Percentiles rank a stretch among this genome's conserved stretches.
These are phyloP conservation scores for Cephalotes varians DNA, from an alignment of 2,888 invertebrate genomes.

Conservation along the genomic window DNA sequence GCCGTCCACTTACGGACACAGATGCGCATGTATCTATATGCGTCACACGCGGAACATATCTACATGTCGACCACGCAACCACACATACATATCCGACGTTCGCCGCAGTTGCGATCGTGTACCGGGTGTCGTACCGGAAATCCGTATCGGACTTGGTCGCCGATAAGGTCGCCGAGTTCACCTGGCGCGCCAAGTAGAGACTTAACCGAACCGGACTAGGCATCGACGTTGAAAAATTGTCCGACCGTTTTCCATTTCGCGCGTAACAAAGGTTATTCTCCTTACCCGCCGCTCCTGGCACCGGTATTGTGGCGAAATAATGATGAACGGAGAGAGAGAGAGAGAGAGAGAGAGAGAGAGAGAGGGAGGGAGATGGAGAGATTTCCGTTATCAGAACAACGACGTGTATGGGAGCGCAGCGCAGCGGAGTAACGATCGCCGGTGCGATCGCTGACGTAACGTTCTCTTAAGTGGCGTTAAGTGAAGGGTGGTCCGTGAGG, in stretches of 20 bases:
- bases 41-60: not conserved
- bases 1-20: not conserved
- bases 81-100: not conserved
- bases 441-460: constrained; percentile 53
- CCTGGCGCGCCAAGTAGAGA: constrained; percentile 16
- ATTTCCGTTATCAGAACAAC: constrained; percentile 57
- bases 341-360: not conserved
- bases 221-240: constrained; percentile 63
- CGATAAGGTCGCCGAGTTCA: constrained; percentile 54
- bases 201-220: constrained; percentile 53
- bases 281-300: constrained; percentile 22
- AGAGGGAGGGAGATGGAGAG: constrained; percentile 21
- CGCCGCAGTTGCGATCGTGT: constrained; percentile 5
- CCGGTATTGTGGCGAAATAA: constrained; percentile 54
- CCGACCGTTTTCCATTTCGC: constrained; percentile 50
- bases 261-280: constrained; percentile 50
- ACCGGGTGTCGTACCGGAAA: constrained; percentile 58
- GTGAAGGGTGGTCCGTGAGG: constrained; percentile 45
- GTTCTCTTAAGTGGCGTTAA: constrained; percentile 57
- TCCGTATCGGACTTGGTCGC: constrained; percentile 50
- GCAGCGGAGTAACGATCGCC: constrained; percentile 51
- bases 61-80: not conserved
- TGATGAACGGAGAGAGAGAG: constrained; percentile 19
- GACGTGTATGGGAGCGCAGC: constrained; percentile 28
- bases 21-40: not conserved